Conservation (phyloP, 2,113 vertebrate species). For the Fukomys damarensis region DNA sequence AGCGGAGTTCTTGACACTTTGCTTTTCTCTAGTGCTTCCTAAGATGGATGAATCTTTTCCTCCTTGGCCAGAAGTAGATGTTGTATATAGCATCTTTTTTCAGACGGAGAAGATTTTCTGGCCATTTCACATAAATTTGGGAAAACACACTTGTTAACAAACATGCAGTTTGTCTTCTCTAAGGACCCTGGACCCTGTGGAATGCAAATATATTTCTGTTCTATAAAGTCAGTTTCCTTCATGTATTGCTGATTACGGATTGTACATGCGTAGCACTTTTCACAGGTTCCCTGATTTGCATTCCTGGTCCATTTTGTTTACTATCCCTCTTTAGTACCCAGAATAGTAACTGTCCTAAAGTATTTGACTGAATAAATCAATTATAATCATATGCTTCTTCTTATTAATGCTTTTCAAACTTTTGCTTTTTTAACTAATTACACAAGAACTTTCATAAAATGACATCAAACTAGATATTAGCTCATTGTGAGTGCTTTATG, state of each 20-base stretch:
- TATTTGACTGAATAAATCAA: background rate
- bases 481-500: background rate
- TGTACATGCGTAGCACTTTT: background rate
- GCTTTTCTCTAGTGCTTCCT: background rate
- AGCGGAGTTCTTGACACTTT: background rate
- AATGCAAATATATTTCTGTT: background rate
- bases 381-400: background rate
- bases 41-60: background rate
- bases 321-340: background rate
- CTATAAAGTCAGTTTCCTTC: background rate
- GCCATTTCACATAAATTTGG: background rate
- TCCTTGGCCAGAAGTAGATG: background rate
- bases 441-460: constrained; percentile 1
- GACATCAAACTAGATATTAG: background rate
- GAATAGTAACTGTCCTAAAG: background rate
- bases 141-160: background rate
- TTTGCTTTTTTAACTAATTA: background rate
- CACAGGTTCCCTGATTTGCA: background rate
- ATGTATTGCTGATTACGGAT: background rate
- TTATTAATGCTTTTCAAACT: background rate
- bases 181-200: no score
- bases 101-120: background rate
- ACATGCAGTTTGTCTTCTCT: background rate
- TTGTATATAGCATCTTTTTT: background rate
- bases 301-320: background rate